Conservation (phyloP, 2,797 vertebrate genomes). For the Microtus agrestis region DNA sequence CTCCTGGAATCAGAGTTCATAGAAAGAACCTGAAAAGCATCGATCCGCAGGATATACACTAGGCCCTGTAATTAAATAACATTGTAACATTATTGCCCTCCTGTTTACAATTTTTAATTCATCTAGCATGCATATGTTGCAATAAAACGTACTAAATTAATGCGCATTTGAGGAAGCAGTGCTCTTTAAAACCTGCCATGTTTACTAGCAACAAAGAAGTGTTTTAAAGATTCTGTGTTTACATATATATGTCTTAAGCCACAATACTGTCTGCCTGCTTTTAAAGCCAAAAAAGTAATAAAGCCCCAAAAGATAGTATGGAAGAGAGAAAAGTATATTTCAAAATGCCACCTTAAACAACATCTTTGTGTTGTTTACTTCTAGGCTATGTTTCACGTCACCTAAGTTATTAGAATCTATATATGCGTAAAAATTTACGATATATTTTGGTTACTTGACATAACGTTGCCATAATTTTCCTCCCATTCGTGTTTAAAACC, state of each 20-base stretch:
- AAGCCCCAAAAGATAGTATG: constrained; percentile 13
- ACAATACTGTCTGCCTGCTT: constrained; percentile 7
- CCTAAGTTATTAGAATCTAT: constrained; percentile 60
- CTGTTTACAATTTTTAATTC: constrained; percentile 63
- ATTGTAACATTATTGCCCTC: constrained; percentile 47
- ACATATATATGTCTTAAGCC: not conserved
- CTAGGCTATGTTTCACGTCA: constrained; percentile 26
- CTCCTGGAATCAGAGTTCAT: constrained; percentile 62
- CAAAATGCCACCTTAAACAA: not conserved
- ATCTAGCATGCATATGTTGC: constrained; percentile 35
- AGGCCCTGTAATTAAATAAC: constrained; percentile 78
- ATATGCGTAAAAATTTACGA: not conserved
- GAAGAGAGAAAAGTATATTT: constrained; percentile 3
- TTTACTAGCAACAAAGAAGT: constrained; percentile 37
- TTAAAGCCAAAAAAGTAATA: constrained; percentile 35
- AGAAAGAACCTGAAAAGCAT: constrained; percentile 74
- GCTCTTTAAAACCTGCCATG: constrained; percentile 61
- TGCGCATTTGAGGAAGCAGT: constrained; percentile 62
- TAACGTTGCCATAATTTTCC: constrained; percentile 41
- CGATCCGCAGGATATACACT: constrained; percentile 84
- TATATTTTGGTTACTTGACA: constrained; percentile 42
- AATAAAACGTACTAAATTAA: constrained; percentile 64
- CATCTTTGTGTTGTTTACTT: constrained; percentile 51
- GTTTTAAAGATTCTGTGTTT: constrained; percentile 17
- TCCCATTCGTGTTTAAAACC: not conserved